Evolutionary conservation across 2,888 invertebrate genomes (phyloP).

Genomic region (Nomada ferruginata): DNA sequence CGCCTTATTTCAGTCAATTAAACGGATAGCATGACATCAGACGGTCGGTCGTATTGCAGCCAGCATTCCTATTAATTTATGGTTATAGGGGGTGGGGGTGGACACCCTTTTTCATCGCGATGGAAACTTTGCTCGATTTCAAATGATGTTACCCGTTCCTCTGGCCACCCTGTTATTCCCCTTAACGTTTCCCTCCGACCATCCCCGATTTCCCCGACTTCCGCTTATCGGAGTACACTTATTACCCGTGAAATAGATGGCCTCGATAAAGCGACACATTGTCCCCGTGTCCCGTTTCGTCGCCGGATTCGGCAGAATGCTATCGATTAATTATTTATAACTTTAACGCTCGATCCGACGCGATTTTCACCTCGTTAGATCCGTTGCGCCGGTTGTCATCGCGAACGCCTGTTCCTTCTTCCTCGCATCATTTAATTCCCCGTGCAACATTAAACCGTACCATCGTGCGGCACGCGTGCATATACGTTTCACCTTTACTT

Average conservation of each 20-base stretch:
- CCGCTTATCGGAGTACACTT: background rate
- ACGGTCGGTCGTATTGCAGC: slow-evolving; percentile 67
- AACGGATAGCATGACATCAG: slow-evolving; percentile 78
- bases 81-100: slow-evolving; percentile 56
- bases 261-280: background rate
- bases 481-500: slow-evolving; percentile 2
- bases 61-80: slow-evolving; percentile 78
- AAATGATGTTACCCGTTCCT: background rate
- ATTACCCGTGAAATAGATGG: background rate
- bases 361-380: background rate
- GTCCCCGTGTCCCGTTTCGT: background rate
- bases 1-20: slow-evolving; percentile 78
- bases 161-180: background rate
- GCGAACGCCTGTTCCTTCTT: no score
- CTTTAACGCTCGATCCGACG: background rate
- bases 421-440: background rate
- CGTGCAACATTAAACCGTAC: background rate
- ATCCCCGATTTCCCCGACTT: background rate
- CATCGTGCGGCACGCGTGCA: background rate
- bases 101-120: slow-evolving; percentile 56
- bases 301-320: slow-evolving; percentile 33
- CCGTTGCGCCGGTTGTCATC: background rate
- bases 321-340: slow-evolving; percentile 60
- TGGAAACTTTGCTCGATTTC: slow-evolving; percentile 16
- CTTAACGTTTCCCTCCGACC: background rate